These are phyloP conservation scores for Spodoptera littoralis DNA, from an alignment of 2,888 invertebrate species.

Conservation along the genomic window DNA sequence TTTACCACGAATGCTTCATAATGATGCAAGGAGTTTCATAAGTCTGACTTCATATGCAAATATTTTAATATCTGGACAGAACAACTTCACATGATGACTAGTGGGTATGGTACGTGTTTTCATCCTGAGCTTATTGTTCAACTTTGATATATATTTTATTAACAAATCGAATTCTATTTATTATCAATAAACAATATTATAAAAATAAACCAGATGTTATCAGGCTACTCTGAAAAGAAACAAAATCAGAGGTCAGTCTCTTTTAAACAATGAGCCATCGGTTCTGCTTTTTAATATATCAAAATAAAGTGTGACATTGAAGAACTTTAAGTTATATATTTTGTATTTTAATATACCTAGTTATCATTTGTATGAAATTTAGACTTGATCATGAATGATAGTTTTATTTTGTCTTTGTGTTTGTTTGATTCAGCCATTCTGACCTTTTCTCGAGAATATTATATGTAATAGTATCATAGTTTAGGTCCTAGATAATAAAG, in stretches of 20 bases:
- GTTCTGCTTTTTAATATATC: too few relatives aligned
- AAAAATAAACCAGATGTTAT: too few relatives aligned
- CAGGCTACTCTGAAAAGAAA: too few relatives aligned
- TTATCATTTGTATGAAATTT: not conserved
- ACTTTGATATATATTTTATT: slow-evolving; percentile 37
- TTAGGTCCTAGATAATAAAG: slow-evolving; percentile 29
- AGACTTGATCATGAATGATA: not conserved
- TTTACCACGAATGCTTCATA: too few relatives aligned
- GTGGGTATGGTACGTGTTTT: not conserved
- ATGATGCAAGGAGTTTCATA: slow-evolving; percentile 7
- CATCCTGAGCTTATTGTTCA: slow-evolving; percentile 20
- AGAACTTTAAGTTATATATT: too few relatives aligned
- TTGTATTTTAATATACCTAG: too few relatives aligned
- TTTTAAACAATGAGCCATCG: too few relatives aligned
- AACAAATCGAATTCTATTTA: slow-evolving; percentile 7
- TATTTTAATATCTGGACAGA: not conserved
- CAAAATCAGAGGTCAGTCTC: too few relatives aligned
- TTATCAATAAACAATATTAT: too few relatives aligned
- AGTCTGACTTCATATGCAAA: slow-evolving; percentile 4
- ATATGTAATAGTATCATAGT: slow-evolving; percentile 32
- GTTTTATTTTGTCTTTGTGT: too few relatives aligned
- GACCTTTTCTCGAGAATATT: slow-evolving; percentile 1
- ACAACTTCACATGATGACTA: slow-evolving; percentile 1
- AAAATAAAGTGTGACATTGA: too few relatives aligned
- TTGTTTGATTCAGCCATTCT: too few relatives aligned